These are phyloP conservation scores for Chalcis sispes DNA, from an alignment of 2,888 invertebrate genomes.

Conservation along the genomic window DNA sequence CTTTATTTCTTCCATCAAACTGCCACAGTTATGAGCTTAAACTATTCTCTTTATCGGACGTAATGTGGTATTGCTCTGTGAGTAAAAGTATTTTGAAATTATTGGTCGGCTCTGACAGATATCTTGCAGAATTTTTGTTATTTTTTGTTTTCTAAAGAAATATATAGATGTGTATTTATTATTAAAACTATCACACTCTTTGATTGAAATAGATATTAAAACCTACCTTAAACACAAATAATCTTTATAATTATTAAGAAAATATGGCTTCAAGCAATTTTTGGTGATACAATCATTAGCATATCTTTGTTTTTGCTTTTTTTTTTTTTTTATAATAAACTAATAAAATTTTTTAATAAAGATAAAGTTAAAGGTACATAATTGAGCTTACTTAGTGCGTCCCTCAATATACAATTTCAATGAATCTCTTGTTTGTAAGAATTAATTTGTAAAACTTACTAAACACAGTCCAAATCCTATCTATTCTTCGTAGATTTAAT, in stretches of 20 bases:
- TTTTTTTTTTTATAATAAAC: constrained; percentile 51
- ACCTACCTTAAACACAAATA: constrained; percentile 52
- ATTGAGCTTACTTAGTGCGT: constrained; percentile 31
- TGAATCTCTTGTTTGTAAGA: constrained; percentile 43
- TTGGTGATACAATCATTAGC: constrained; percentile 47
- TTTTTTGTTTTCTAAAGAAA: constrained; percentile 43
- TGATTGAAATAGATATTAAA: constrained; percentile 41
- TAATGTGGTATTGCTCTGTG: constrained; percentile 54
- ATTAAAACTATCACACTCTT: constrained; percentile 38
- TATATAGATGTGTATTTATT: constrained; percentile 36
- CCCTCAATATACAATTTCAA: constrained; percentile 45
- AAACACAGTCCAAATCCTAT: constrained; percentile 48
- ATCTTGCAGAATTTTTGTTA: constrained; percentile 45
- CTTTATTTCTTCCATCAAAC: constrained; percentile 50
- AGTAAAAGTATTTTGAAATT: constrained; percentile 53
- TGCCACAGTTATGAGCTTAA: constrained; percentile 54
- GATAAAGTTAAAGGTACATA: constrained; percentile 48
- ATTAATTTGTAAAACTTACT: constrained; percentile 49
- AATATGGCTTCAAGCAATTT: constrained; percentile 57
- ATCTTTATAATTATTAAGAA: constrained; percentile 47
- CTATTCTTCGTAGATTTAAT: constrained; percentile 36
- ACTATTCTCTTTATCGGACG: constrained; percentile 52
- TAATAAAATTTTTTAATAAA: constrained; percentile 53
- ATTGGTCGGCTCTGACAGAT: constrained; percentile 46
- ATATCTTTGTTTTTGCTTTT: constrained; percentile 32